Base-by-base conservation (phyloP, 1,140 invertebrate genomes). In the Tetragnatha versicolor region DNA sequence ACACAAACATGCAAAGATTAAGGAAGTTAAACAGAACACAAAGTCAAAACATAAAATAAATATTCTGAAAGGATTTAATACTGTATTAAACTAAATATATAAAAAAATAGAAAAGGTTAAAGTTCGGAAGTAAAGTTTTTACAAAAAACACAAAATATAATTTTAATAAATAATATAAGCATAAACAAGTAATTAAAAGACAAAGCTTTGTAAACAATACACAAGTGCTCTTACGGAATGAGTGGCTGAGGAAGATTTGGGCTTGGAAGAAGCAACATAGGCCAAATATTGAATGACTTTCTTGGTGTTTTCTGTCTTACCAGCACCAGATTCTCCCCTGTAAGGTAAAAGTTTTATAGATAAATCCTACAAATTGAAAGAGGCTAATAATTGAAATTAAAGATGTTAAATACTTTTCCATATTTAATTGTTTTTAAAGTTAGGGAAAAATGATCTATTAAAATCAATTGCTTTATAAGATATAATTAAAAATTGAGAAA, bases 241-340 rank as follows among this genome's bases (percentile, higher is more conserved):
- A 49, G 88, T 84, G 10, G 87, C 84, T 20, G 85, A 82, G 27
- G 84, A 77, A 12, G 92, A 91, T 78, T 81, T 51, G 4, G 94
- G 94, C 87, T 97, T 97, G 10, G 96, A 98, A 14, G 97, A 96
- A 81, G 97, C 97, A 42, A 99, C 97, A 88, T 96, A 98, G 2
- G 97, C 97, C 85, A 99, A 89, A 89, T 99, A 99, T 88, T 99
- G 98, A 85, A 99, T 99, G 37, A 99, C 98, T 91, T 99, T 99
- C 88, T 99, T 99, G 51, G 98, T 99, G 87, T 99, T 99, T 87
- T 99, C 98, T 25, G 98, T 99, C 89, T 99, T 99, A 81, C 98
- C 98, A 82, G 98, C 98, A 82, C 98, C 98, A n/a, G 97, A 99
- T 88, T 99, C 98, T 82, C 98, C 98, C 63, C 88, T 88, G 60